A percentile compares a stretch with the other conserved stretches of the same genome.
These are phyloP conservation scores for Ianthella basta DNA, from an alignment of 37 sponge, comb jelly and placozoan genomes.

Conservation along the genomic window DNA sequence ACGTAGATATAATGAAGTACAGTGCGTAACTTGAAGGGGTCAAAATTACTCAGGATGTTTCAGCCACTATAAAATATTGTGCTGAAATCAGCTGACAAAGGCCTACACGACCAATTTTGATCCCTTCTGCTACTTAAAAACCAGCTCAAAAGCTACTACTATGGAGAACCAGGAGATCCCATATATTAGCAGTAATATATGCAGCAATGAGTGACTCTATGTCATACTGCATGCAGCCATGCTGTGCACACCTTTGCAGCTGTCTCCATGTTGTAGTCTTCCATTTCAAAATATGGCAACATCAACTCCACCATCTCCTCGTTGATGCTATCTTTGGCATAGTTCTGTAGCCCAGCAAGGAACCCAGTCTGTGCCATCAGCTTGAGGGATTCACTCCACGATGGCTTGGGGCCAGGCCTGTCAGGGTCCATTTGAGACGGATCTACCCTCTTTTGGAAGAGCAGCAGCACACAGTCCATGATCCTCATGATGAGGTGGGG, in stretches of 20 bases:
- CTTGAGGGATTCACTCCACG: slow-evolving; percentile 97
- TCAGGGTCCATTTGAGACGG: slow-evolving; percentile 75
- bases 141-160: too few species aligned
- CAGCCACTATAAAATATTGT: too few species aligned
- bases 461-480: slow-evolving; percentile 98
- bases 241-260: slow-evolving; percentile 67
- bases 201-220: too few species aligned
- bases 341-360: slow-evolving; percentile 85
- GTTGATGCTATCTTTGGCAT: slow-evolving; percentile 96
- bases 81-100: too few species aligned
- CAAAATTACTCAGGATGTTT: too few species aligned
- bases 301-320: slow-evolving; percentile 98
- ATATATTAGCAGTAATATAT: too few species aligned
- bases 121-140: too few species aligned
- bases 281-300: slow-evolving; percentile 94
- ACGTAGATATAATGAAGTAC: too few species aligned
- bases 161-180: too few species aligned
- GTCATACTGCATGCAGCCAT: not conserved
- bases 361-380: slow-evolving; percentile 94
- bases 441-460: slow-evolving; percentile 79
- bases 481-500: slow-evolving; percentile 99
- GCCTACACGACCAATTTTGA: too few species aligned
- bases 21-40: too few species aligned
- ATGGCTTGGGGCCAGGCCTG: slow-evolving; percentile 82
- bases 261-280: slow-evolving; percentile 90